These are phyloP conservation scores for Agrilus cyanescens DNA, from an alignment of 2,888 invertebrate species.

Conservation along the genomic window DNA sequence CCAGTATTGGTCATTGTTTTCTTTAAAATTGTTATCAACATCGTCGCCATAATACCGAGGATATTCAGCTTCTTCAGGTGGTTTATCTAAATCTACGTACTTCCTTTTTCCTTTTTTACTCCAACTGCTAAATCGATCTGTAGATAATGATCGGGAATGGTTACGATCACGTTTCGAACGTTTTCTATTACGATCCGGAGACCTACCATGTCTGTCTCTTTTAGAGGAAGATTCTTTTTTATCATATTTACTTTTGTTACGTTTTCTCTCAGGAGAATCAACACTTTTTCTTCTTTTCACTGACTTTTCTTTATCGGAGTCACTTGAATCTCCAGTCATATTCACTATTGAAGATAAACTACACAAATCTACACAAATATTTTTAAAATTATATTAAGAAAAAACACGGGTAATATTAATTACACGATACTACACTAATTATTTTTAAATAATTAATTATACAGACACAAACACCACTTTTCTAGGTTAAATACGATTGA, in stretches of 20 bases:
- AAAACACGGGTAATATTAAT: too few relatives aligned
- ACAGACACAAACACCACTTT: too few relatives aligned
- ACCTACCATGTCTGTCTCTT: not conserved
- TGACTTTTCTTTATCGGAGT: not conserved
- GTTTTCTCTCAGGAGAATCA: not conserved
- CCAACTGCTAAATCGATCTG: constrained; percentile 6
- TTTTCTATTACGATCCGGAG: constrained; percentile 3
- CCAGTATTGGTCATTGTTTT: constrained; percentile 31
- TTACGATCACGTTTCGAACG: constrained; percentile 6
- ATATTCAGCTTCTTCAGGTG: constrained; percentile 14
- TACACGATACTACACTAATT: too few relatives aligned
- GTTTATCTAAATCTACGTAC: constrained; percentile 14
- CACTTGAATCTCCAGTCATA: too few relatives aligned
- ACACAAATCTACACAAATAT: too few relatives aligned
- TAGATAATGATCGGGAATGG: constrained; percentile 7
- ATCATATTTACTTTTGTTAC: not conserved
- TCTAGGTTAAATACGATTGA: too few relatives aligned
- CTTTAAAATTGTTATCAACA: constrained; percentile 19
- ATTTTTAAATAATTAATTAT: too few relatives aligned
- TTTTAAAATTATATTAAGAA: too few relatives aligned
- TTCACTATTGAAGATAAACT: too few relatives aligned
- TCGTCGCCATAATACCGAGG: constrained; percentile 30
- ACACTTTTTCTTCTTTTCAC: not conserved
- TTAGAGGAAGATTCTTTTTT: not conserved
- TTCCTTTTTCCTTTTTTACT: constrained; percentile 8